These are phyloP conservation scores for Enteromius paludinosus DNA, from an alignment of 2,797 vertebrate genomes.

Conservation along the genomic window DNA sequence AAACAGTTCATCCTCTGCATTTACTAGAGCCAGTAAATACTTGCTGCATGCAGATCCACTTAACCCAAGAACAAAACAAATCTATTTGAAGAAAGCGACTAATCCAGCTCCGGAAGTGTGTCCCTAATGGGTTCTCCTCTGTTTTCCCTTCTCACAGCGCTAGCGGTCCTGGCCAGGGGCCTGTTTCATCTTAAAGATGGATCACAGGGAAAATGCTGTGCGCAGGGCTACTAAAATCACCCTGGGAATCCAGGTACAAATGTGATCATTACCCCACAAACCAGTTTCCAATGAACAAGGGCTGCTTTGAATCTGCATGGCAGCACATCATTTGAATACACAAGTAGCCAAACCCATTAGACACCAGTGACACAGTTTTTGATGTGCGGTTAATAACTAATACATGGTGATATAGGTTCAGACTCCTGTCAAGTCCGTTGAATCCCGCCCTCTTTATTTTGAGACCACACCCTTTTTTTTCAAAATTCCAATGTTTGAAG, in stretches of 20 bases:
- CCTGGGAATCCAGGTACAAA: conserved; percentile 45
- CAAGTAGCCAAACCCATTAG: background rate
- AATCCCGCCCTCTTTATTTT: background rate
- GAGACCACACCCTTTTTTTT: conserved; percentile 13
- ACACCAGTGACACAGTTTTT: background rate
- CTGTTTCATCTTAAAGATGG: conserved; percentile 51
- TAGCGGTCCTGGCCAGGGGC: conserved; percentile 35
- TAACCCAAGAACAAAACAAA: conserved; percentile 16
- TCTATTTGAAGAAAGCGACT: conserved; percentile 11
- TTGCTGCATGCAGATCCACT: conserved; percentile 13
- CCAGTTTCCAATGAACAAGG: conserved; percentile 41
- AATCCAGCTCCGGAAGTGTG: conserved; percentile 29
- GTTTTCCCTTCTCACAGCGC: conserved; percentile 24
- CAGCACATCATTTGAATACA: background rate
- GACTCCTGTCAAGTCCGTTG: background rate
- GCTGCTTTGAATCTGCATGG: background rate
- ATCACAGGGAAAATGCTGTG: conserved; percentile 42
- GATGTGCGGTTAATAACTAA: background rate
- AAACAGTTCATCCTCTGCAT: background rate
- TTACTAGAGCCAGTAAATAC: conserved; percentile 3
- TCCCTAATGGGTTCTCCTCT: conserved; percentile 36
- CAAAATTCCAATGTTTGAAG: background rate
- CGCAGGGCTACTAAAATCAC: conserved; percentile 29
- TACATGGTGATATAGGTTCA: background rate
- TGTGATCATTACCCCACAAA: conserved; percentile 55